A percentile compares a stretch with the other conserved stretches of the same genome.
phyloP scores from a whole-genome alignment of 1,140 invertebrate species.

The Gerris buenoi region DNA sequence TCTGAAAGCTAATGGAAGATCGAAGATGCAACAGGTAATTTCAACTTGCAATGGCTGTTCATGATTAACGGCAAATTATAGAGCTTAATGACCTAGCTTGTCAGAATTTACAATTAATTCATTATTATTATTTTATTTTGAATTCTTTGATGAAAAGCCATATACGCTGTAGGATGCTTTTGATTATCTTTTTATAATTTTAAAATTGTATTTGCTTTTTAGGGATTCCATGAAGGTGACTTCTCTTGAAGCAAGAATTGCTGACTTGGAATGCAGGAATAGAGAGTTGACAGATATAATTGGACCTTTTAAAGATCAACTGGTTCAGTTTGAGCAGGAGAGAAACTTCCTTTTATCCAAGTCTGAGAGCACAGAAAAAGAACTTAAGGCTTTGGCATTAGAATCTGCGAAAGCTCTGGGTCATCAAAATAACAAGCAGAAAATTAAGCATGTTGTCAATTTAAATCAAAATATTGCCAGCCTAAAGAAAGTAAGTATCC shows the following conservation, averaged over 20 bases:
- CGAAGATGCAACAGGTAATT: too few species aligned
- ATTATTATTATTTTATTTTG: background rate
- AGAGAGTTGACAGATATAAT: constrained; percentile 12
- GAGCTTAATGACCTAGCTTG: background rate
- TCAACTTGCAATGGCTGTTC: too few species aligned
- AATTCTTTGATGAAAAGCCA: too few species aligned
- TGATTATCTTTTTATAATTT: too few species aligned
- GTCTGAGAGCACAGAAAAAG: constrained; percentile 14
- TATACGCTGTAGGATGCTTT: too few species aligned
- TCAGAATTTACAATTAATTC: background rate
- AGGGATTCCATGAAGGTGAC: constrained; percentile 6
- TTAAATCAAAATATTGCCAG: constrained; percentile 10
- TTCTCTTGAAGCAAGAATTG: constrained; percentile 3
- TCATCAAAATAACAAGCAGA: constrained; percentile 16
- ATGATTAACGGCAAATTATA: too few species aligned
- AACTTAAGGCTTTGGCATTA: constrained; percentile 12
- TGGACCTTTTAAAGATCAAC: constrained; percentile 15
- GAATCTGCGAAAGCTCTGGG: constrained; percentile 16
- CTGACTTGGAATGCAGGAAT: constrained; percentile 14
- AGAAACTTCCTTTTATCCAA: constrained; percentile 6
- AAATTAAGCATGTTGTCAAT: constrained; percentile 10
- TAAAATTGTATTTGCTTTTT: too few species aligned
- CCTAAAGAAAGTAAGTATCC: constrained; percentile 14
- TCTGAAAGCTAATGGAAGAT: too few species aligned
- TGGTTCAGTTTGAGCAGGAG: constrained; percentile 15